These are phyloP conservation scores for Ctenomys sociabilis DNA, from an alignment of 2,113 vertebrate species.

Conservation along the genomic window DNA sequence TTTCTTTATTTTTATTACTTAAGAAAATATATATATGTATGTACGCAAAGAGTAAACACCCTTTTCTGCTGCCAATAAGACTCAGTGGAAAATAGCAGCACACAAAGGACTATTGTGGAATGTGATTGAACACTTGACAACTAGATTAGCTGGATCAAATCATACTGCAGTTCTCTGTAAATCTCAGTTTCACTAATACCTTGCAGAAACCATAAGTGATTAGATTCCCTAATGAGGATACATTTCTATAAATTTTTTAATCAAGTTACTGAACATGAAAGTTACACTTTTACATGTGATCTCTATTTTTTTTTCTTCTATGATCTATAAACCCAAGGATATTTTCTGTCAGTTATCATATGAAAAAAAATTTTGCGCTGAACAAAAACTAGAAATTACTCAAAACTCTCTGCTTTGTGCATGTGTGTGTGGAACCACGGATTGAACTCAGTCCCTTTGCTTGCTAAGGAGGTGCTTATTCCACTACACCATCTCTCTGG, in stretches of 20 bases:
- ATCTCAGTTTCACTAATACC: constrained; percentile 50
- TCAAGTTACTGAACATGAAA: constrained; percentile 30
- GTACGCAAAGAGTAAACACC: constrained; percentile 64
- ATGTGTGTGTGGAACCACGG: no score
- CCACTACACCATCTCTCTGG: no score
- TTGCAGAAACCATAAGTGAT: constrained; percentile 48
- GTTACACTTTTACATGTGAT: constrained; percentile 27
- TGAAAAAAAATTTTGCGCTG: not conserved
- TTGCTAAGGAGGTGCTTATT: no score
- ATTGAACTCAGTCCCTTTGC: no score
- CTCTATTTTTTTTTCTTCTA: constrained; percentile 52
- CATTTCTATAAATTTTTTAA: constrained; percentile 56
- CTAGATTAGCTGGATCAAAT: constrained; percentile 47
- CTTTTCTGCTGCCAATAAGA: constrained; percentile 44
- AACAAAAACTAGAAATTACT: constrained; percentile 74
- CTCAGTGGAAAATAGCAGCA: constrained; percentile 44
- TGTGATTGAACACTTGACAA: constrained; percentile 24
- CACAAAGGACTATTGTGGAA: constrained; percentile 27
- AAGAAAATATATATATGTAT: constrained; percentile 71
- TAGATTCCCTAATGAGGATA: constrained; percentile 59
- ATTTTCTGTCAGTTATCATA: constrained; percentile 49
- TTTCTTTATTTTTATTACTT: constrained; percentile 68
- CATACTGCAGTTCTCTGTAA: constrained; percentile 43
- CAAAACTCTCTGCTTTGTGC: constrained; percentile 76
- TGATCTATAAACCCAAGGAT: constrained; percentile 35